Conservation (phyloP, 2,113 vertebrate species). For the Anoura caudifer region DNA sequence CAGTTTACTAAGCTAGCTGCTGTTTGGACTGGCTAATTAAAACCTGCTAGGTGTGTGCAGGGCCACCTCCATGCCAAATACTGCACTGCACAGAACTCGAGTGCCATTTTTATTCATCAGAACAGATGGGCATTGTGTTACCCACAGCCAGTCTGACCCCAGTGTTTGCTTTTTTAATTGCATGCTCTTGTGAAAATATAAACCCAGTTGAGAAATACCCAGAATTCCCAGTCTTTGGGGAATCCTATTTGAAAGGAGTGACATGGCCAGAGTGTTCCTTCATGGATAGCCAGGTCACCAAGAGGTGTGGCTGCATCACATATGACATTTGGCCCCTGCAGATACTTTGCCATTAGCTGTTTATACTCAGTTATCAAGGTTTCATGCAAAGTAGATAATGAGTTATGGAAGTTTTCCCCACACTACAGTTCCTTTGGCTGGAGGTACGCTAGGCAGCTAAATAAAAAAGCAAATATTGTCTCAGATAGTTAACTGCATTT, state of each 20-base stretch:
- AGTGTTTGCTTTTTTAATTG: conserved; percentile 8
- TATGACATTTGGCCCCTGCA: not conserved
- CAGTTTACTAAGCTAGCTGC: not conserved
- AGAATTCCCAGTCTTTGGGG: not conserved
- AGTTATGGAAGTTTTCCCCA: not conserved
- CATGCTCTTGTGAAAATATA: not conserved
- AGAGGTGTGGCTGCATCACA: not conserved
- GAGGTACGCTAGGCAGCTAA: not conserved
- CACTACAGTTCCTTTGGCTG: not conserved
- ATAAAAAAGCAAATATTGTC: not conserved
- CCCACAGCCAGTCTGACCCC: not conserved
- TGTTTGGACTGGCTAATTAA: conserved; percentile 16
- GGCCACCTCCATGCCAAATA: not conserved
- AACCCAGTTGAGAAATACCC: not conserved
- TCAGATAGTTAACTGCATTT: not conserved
- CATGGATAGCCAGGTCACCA: not conserved
- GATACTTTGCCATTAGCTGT: not conserved
- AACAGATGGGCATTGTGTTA: not conserved
- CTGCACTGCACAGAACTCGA: not conserved
- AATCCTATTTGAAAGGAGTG: not conserved
- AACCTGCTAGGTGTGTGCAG: not conserved
- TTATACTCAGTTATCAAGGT: not conserved
- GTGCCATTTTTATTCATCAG: not conserved
- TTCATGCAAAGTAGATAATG: not conserved
- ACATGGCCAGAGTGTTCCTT: not conserved